Percentiles rank a stretch among this genome's conserved stretches.
These are phyloP conservation scores for Silurus meridionalis DNA, from an alignment of 2,113 vertebrate genomes.

Conservation along the genomic window DNA sequence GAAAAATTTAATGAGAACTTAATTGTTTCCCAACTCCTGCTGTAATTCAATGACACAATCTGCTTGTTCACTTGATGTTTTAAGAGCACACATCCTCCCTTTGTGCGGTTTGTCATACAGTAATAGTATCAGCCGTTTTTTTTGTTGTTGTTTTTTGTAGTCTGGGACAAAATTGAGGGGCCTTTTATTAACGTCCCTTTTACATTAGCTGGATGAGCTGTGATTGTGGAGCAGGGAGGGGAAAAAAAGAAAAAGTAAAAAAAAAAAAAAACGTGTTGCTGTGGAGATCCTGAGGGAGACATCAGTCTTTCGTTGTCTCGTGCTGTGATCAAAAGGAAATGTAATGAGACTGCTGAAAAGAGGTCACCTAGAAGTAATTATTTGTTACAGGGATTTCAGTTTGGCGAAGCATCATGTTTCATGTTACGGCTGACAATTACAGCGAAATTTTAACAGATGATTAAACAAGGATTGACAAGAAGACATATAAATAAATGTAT, in stretches of 20 bases:
- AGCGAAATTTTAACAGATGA: not conserved
- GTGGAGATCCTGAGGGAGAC: slow-evolving; percentile 23
- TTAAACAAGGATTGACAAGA: not conserved
- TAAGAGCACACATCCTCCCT: slow-evolving; percentile 27
- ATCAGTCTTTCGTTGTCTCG: slow-evolving; percentile 11
- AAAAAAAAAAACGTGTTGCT: not conserved
- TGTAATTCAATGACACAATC: slow-evolving; percentile 54
- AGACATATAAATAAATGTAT: not conserved
- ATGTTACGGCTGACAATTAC: not conserved
- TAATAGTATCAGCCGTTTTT: slow-evolving; percentile 30
- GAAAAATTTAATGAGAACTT: slow-evolving; percentile 53
- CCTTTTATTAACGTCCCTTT: slow-evolving; percentile 29
- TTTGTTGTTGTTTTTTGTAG: not conserved
- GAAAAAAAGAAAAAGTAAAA: not conserved
- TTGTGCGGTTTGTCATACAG: slow-evolving; percentile 17
- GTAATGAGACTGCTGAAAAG: slow-evolving; percentile 23
- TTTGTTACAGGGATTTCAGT: slow-evolving; percentile 15
- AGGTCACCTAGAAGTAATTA: slow-evolving; percentile 32
- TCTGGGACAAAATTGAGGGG: slow-evolving; percentile 14
- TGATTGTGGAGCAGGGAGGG: not conserved
- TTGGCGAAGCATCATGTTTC: not conserved
- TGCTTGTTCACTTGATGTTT: slow-evolving; percentile 48
- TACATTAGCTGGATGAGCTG: slow-evolving; percentile 17
- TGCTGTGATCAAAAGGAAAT: slow-evolving; percentile 39
- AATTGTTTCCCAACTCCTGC: slow-evolving; percentile 56